These are phyloP conservation scores for Drosophila imparisetae DNA, from an alignment of 2,888 invertebrate species.

Conservation along the genomic window DNA sequence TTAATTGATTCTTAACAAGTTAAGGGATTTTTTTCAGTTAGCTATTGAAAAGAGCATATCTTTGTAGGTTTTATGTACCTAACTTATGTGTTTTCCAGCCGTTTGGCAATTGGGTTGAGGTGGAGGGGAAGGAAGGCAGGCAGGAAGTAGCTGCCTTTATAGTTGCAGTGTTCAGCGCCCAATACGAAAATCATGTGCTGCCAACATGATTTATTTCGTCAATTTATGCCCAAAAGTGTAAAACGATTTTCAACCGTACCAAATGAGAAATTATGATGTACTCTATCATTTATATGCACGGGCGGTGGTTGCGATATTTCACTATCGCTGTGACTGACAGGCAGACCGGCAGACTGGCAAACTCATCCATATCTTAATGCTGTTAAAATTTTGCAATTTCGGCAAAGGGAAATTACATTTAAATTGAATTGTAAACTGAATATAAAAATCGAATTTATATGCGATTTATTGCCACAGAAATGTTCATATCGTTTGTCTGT, in stretches of 20 bases:
- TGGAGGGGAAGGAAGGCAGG: not conserved
- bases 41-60: not conserved
- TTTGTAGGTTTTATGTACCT: not conserved
- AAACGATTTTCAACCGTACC: conserved; percentile 58
- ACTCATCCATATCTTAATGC: conserved; percentile 17
- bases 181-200: conserved; percentile 69
- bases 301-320: conserved; percentile 40
- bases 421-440: conserved; percentile 76
- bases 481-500: not conserved
- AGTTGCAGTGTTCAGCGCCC: conserved; percentile 5
- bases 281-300: conserved; percentile 50
- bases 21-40: not conserved
- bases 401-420: conserved; percentile 70
- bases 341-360: conserved; percentile 5
- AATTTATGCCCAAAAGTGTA: conserved; percentile 67
- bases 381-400: conserved; percentile 61
- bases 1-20: not conserved
- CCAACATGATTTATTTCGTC: conserved; percentile 79
- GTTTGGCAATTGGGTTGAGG: not conserved
- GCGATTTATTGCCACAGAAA: conserved; percentile 23
- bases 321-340: conserved; percentile 14
- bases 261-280: conserved; percentile 67
- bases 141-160: conserved; percentile 18
- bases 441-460: conserved; percentile 43
- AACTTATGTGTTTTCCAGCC: conserved; percentile 27